Base-by-base conservation (phyloP, 92 coral and sea anemone genomes). In the Heteractis magnifica region DNA sequence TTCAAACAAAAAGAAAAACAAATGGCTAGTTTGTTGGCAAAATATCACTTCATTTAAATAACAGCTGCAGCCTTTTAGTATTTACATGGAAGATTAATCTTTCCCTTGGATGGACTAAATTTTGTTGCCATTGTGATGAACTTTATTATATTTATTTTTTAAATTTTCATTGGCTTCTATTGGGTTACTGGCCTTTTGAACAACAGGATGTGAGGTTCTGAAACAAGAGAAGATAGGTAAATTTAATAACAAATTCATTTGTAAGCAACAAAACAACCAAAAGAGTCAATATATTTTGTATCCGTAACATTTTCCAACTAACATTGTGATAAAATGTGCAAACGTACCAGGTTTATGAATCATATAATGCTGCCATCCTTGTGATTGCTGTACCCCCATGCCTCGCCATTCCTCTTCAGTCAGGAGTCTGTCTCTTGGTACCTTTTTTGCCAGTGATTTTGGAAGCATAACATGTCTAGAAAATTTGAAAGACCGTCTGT, bases 311-410 rank as follows among this genome's bases (percentile, higher is more conserved):
- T n/a, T n/a, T n/a, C 0, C 26, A 26, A 26, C 26, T 26, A 26
- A 71, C 14, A 71, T 71, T 71, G 41, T 21, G 5, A 7, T 71
- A 5, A 6, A 71, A 71, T 4, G 12, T 55, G 59, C 13, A 6
- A 52, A 8, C 76, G 77, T 85, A 92, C 98, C 98, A 52, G 98
- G 98, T 49, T 48, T 74, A 75, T 92, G 95, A 52, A 89, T 78
- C 98, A 94, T 85, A 77, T 80, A 94, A 55, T 94, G 90, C 75
- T 83, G 92, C 98, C 98, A 94, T 48, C 98, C 98, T 56, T 89
- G 88, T 8, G 98, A 94, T 74, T 92, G 94, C 76, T 94, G 98
- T 50, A 94, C 83, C 20, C 98, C 98, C 56, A 94, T 83, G 6
- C 84, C 75, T 71, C 98, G 86, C 98, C 98, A 94, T 71, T 94